These are phyloP conservation scores for Uloborus plumipes DNA, from an alignment of 2,888 invertebrate species.

Conservation along the genomic window DNA sequence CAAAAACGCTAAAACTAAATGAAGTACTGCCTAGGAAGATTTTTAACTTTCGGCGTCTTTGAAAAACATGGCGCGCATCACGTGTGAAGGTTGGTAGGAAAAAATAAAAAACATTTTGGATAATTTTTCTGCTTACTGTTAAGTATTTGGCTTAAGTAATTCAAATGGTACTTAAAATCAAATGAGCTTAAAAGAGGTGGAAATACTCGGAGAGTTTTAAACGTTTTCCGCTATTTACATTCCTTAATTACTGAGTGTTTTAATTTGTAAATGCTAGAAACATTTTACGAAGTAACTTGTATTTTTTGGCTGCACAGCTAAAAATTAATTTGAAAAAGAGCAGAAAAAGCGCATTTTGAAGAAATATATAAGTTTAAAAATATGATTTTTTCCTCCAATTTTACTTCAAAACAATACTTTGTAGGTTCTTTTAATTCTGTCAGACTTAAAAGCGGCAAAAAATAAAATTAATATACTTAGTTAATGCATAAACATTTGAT, in stretches of 20 bases:
- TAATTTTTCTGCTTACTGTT: slow-evolving; percentile 6
- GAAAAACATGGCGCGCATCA: not conserved
- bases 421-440: no score
- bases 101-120: not conserved
- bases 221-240: not conserved
- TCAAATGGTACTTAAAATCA: slow-evolving; percentile 6
- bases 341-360: no score
- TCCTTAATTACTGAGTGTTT: not conserved
- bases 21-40: slow-evolving; percentile 11
- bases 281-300: no score
- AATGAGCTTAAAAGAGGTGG: slow-evolving; percentile 9
- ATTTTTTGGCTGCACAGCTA: no score
- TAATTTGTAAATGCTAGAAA: not conserved
- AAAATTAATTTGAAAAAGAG: no score
- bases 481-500: no score
- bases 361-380: no score
- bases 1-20: slow-evolving; percentile 15
- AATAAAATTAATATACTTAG: no score
- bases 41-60: slow-evolving; percentile 35
- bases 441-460: no score
- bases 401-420: no score
- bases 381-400: no score
- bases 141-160: slow-evolving; percentile 24
- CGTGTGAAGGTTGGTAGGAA: not conserved
- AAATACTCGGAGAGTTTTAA: not conserved